Evolutionary conservation across 1,140 invertebrate species (phyloP).

Genomic region (Dinoponera quadriceps): DNA sequence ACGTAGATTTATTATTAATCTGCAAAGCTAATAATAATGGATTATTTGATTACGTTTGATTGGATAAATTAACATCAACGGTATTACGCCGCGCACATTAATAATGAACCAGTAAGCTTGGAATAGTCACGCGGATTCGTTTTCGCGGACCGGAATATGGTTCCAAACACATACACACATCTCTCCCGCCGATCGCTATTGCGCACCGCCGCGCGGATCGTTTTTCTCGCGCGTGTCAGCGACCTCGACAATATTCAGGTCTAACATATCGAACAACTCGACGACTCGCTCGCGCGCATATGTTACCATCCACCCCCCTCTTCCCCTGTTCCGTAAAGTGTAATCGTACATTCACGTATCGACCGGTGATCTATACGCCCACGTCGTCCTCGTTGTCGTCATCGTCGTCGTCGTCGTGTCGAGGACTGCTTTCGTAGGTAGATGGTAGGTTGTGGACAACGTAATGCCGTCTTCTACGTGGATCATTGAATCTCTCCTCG

Average conservation of each 20-base stretch:
- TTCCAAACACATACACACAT: neutral
- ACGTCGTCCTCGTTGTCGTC: too few species aligned
- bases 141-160: neutral
- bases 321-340: conserved; percentile 5
- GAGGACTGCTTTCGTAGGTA: conserved; percentile 4
- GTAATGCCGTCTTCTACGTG: conserved; percentile 32
- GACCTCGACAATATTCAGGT: neutral
- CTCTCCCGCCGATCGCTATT: neutral
- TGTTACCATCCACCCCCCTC: neutral
- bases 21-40: conserved; percentile 10
- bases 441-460: neutral
- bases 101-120: neutral
- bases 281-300: neutral
- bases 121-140: conserved; percentile 5
- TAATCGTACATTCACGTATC: conserved; percentile 19
- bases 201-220: neutral
- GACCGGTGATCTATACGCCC: conserved; percentile 7
- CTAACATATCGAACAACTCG: conserved; percentile 14
- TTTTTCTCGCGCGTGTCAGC: neutral
- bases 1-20: conserved; percentile 35
- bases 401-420: neutral
- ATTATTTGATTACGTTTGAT: neutral
- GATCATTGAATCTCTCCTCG: conserved; percentile 47
- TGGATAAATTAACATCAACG: conserved; percentile 29
- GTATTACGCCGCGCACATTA: neutral